These are phyloP conservation scores for Carabus problematicus DNA, from an alignment of 2,888 invertebrate species.

Conservation along the genomic window DNA sequence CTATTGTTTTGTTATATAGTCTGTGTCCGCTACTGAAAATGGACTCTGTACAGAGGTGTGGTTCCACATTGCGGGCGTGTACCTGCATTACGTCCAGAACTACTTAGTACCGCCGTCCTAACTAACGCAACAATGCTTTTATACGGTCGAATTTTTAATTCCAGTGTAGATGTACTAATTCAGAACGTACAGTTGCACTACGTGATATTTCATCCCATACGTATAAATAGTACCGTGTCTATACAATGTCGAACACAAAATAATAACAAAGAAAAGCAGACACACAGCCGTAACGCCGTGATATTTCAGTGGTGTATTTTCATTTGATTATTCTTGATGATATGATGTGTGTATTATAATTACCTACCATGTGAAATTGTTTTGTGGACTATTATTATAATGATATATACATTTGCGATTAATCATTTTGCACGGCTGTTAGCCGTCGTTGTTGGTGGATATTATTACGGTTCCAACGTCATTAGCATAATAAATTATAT, in stretches of 20 bases:
- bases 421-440: conserved; percentile 31
- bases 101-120: conserved; percentile 2
- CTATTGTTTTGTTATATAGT: no score
- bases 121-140: conserved; percentile 31
- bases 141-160: conserved; percentile 39
- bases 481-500: conserved; percentile 31
- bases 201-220: conserved; percentile 19
- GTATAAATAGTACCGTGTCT: no score
- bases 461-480: conserved; percentile 10
- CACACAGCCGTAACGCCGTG: not conserved
- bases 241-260: not conserved
- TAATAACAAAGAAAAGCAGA: conserved; percentile 4
- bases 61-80: not conserved
- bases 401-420: conserved; percentile 39
- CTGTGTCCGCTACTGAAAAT: no score
- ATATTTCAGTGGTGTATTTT: conserved; percentile 1
- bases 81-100: conserved; percentile 17
- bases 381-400: conserved; percentile 33
- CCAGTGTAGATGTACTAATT: conserved; percentile 30
- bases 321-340: conserved; percentile 12
- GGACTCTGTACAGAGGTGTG: no score
- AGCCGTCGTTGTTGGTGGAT: conserved; percentile 10
- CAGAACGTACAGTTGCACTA: conserved; percentile 16
- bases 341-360: conserved; percentile 26
- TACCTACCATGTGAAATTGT: conserved; percentile 24